A percentile compares a stretch with the other conserved stretches of the same genome.
These are phyloP conservation scores for Arctopsyche grandis DNA, from an alignment of 1,140 invertebrate species.

Conservation along the genomic window DNA sequence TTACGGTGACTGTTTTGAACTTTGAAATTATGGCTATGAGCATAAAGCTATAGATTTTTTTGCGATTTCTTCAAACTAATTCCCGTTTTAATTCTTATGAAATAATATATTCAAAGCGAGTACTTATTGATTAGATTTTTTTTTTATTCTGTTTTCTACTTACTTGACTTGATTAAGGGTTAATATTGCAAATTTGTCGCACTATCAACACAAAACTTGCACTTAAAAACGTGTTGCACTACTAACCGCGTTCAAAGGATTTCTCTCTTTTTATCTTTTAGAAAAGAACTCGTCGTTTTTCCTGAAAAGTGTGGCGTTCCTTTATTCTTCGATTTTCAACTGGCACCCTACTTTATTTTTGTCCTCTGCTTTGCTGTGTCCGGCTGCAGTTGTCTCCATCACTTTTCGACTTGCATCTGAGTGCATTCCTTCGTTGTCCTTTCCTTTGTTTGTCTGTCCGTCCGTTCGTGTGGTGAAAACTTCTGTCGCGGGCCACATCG, in stretches of 20 bases:
- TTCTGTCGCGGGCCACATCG: conserved; percentile 21
- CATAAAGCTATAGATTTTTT: not conserved
- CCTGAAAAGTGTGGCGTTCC: conserved; percentile 7
- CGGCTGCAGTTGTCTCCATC: conserved; percentile 18
- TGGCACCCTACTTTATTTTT: not conserved
- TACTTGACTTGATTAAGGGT: no score
- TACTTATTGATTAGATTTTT: no score
- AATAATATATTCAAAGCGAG: no score
- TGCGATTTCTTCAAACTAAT: no score
- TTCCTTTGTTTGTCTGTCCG: conserved; percentile 1
- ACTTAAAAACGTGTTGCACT: not conserved
- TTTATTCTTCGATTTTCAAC: conserved; percentile 15
- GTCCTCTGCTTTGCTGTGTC: not conserved
- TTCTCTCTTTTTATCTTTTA: not conserved
- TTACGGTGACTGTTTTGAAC: conserved; percentile 16
- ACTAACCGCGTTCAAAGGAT: conserved; percentile 1
- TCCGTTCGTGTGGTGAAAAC: conserved; percentile 5
- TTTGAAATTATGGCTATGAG: not conserved
- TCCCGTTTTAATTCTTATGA: not conserved
- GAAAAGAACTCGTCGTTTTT: conserved; percentile 16
- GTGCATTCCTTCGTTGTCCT: conserved; percentile 24
- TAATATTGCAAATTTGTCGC: no score
- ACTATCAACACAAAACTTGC: not conserved
- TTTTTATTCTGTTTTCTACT: no score
- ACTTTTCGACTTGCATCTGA: conserved; percentile 19